Evolutionary conservation across 2,888 invertebrate species (phyloP).

Genomic region (Sphecodes monilicornis): DNA sequence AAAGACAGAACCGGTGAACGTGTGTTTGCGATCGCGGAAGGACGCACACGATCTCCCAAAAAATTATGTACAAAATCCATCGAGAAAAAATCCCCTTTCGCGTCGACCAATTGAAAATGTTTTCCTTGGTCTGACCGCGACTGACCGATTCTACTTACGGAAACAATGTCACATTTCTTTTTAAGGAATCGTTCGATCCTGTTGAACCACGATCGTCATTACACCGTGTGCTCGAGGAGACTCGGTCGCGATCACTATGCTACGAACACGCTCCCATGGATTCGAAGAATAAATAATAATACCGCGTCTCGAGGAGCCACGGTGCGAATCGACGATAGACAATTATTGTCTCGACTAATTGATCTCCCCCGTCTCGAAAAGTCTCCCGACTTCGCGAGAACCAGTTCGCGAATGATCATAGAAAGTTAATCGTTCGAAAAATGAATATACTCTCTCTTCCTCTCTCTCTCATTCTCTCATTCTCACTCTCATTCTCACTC

Average conservation of each 20-base stretch:
- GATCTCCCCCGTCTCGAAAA: not conserved
- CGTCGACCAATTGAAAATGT: not conserved
- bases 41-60: not conserved
- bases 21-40: not conserved
- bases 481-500: not conserved
- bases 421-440: slow-evolving; percentile 11
- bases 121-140: not conserved
- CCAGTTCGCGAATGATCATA: not conserved
- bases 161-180: not conserved
- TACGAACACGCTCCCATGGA: not conserved
- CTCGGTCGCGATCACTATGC: not conserved
- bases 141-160: not conserved
- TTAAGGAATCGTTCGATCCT: not conserved
- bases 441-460: not conserved
- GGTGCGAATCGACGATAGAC: not conserved
- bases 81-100: not conserved
- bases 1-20: slow-evolving; percentile 1
- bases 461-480: not conserved
- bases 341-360: slow-evolving; percentile 8
- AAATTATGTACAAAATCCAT: not conserved
- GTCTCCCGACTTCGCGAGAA: not conserved
- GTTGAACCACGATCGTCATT: not conserved
- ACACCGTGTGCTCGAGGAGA: not conserved
- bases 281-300: slow-evolving; percentile 2
- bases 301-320: not conserved